Conservation (phyloP, 2,797 vertebrate genomes). For the Anabacerthia variegaticeps region DNA sequence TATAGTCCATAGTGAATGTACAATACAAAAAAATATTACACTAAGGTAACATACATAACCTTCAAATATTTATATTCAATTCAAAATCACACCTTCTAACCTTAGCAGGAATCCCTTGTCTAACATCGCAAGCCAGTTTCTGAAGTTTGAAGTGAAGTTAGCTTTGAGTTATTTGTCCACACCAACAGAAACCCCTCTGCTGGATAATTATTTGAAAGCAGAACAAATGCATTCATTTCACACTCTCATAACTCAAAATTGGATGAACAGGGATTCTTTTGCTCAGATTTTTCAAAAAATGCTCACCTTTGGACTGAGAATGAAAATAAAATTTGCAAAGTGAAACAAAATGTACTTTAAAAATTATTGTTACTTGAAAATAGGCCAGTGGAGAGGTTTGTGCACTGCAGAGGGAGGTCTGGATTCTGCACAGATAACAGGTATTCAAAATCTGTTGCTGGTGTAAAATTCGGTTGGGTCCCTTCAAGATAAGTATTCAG, state of each 20-base stretch:
- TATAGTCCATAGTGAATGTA: neutral
- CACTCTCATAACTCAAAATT: slow-evolving; percentile 39
- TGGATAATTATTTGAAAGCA: slow-evolving; percentile 53
- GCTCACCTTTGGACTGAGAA: slow-evolving; percentile 19
- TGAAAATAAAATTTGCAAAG: neutral
- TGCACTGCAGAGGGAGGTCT: neutral
- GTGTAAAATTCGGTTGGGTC: neutral
- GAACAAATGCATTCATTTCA: slow-evolving; percentile 58
- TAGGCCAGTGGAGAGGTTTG: neutral
- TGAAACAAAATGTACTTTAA: slow-evolving; percentile 19
- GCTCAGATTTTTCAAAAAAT: slow-evolving; percentile 21
- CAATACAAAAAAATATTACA: neutral
- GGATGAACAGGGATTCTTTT: neutral
- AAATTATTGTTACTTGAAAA: slow-evolving; percentile 9
- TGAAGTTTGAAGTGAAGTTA: slow-evolving; percentile 21
- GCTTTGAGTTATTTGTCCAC: slow-evolving; percentile 37
- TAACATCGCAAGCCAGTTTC: neutral
- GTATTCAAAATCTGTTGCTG: neutral
- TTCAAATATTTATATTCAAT: slow-evolving; percentile 37
- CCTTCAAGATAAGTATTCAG: neutral
- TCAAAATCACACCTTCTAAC: slow-evolving; percentile 46
- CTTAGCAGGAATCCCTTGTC: slow-evolving; percentile 15
- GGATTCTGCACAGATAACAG: neutral
- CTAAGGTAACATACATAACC: slow-evolving; percentile 29
- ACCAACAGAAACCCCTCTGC: neutral